Conservation (phyloP, 2,113 vertebrate species). For the Pardalotus punctatus region DNA sequence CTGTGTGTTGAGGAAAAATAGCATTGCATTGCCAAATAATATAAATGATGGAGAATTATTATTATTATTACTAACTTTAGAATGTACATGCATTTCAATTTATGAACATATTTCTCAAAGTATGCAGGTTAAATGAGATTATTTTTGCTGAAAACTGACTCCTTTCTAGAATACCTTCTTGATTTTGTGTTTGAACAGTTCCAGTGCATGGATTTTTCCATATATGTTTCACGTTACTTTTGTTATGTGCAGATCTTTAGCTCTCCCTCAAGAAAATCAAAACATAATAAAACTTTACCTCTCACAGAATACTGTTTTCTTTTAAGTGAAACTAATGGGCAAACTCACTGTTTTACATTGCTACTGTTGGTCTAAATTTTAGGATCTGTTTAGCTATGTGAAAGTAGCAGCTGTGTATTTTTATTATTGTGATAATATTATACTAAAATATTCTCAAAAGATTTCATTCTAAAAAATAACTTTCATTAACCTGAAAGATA, state of each 20-base stretch:
- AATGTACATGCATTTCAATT: rapidly evolving
- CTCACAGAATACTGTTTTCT: background rate
- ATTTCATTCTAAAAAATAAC: background rate
- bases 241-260: background rate
- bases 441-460: background rate
- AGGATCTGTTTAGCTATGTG: background rate
- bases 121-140: background rate
- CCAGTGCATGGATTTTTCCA: background rate
- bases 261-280: background rate
- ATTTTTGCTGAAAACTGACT: background rate
- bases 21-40: background rate
- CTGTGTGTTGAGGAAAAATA: background rate
- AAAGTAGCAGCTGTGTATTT: background rate
- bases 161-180: background rate
- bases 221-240: background rate
- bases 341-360: background rate
- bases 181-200: background rate
- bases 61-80: background rate
- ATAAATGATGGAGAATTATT: background rate
- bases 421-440: background rate
- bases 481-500: background rate
- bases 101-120: background rate
- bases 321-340: background rate
- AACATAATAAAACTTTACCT: background rate
- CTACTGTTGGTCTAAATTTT: background rate